These are phyloP conservation scores for Aricia artaxerxes DNA, from an alignment of 2,888 invertebrate genomes.

Conservation along the genomic window DNA sequence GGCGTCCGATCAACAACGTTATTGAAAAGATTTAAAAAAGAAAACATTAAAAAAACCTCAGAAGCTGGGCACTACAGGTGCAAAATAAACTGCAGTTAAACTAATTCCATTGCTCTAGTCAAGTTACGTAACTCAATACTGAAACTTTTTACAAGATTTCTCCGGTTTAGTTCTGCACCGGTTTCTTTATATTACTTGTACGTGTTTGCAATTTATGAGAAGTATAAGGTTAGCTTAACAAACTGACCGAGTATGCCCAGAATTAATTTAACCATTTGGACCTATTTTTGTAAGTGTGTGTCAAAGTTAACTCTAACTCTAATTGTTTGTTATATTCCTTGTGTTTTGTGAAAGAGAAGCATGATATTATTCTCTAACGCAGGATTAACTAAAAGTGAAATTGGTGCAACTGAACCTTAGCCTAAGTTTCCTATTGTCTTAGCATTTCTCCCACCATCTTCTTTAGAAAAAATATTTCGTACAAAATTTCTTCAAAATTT, in stretches of 20 bases:
- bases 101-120: neutral
- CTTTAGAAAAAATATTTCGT: neutral
- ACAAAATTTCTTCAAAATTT: neutral
- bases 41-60: neutral
- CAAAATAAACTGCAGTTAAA: neutral
- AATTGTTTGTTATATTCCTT: no score
- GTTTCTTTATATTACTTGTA: neutral
- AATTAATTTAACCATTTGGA: neutral
- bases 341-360: neutral
- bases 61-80: neutral
- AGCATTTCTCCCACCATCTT: neutral
- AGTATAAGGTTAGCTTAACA: neutral
- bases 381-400: neutral
- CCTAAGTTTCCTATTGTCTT: neutral
- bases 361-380: no score
- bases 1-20: neutral
- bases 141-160: constrained; percentile 1
- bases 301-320: neutral
- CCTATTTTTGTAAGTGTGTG: neutral
- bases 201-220: constrained; percentile 3
- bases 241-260: neutral
- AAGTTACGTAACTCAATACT: constrained; percentile 1
- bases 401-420: neutral
- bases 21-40: neutral
- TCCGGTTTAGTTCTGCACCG: neutral